A percentile compares a stretch with the other conserved stretches of the same genome.
Evolutionary conservation across 35 echinoderm and acorn worm genomes (phyloP).

Genomic region (Stichopus chloronotus): DNA sequence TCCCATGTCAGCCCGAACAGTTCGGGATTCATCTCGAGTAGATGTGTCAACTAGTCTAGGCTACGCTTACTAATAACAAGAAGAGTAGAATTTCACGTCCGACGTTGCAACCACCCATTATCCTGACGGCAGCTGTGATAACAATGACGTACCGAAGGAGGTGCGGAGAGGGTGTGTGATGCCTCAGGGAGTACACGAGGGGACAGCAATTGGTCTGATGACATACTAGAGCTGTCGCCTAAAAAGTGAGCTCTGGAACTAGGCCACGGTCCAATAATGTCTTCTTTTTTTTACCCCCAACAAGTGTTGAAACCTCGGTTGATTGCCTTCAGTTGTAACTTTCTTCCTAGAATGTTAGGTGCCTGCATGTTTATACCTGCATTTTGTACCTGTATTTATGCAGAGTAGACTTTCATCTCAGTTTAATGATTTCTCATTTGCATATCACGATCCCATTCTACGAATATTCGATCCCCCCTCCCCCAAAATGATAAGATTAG

Average conservation of each 20-base stretch:
- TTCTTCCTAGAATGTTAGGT: too few relatives aligned
- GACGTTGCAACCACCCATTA: conserved; percentile 31
- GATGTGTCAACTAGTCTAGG: neutral
- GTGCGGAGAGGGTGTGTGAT: neutral
- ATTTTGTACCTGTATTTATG: too few relatives aligned
- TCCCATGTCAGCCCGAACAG: too few relatives aligned
- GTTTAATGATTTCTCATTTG: neutral
- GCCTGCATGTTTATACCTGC: too few relatives aligned
- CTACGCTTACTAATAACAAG: neutral
- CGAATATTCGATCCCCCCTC: too few relatives aligned
- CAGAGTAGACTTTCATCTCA: neutral
- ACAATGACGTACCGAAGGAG: conserved; percentile 28
- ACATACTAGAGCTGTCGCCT: conserved; percentile 16
- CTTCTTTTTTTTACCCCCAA: neutral
- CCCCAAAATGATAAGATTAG: too few relatives aligned
- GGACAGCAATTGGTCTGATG: neutral
- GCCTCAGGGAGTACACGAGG: neutral
- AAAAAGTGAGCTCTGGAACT: neutral
- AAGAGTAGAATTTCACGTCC: conserved; percentile 8
- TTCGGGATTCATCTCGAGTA: neutral
- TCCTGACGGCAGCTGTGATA: conserved; percentile 5
- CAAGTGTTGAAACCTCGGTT: too few relatives aligned
- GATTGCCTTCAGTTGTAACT: too few relatives aligned
- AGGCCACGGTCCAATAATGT: neutral
- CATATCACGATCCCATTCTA: neutral